Percentiles rank a stretch among this genome's conserved stretches.
phyloP scores from a whole-genome alignment of 2,888 invertebrate species.

The Suillia variegata region DNA sequence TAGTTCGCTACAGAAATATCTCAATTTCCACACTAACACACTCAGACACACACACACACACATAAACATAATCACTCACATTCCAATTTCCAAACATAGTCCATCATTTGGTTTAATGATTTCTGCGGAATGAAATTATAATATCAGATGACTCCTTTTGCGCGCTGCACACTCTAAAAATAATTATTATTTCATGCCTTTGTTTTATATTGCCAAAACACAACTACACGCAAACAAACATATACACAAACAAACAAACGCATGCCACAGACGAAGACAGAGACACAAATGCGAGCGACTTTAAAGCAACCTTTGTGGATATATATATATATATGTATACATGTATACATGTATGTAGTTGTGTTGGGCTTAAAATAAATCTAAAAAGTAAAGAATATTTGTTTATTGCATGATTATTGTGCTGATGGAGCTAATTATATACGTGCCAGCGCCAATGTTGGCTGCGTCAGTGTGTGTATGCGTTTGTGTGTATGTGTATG shows the following conservation, averaged over 20 bases:
- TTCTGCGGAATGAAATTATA: not conserved
- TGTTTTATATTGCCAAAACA: too few species aligned
- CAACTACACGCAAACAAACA: not conserved
- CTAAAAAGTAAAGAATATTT: slow-evolving; percentile 26
- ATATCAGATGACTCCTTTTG: slow-evolving; percentile 6
- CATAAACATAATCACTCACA: too few species aligned
- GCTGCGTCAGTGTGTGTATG: not conserved
- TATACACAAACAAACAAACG: not conserved
- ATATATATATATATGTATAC: too few species aligned
- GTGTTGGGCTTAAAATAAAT: too few species aligned
- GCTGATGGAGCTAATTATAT: slow-evolving; percentile 49
- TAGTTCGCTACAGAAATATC: not conserved
- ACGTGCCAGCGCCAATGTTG: slow-evolving; percentile 31
- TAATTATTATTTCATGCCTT: not conserved
- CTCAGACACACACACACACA: too few species aligned
- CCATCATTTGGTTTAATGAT: slow-evolving; percentile 1
- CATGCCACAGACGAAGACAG: not conserved
- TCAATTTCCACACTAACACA: not conserved
- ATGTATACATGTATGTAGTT: too few species aligned
- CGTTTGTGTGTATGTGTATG: too few species aligned
- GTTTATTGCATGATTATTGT: slow-evolving; percentile 48
- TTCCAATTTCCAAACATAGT: too few species aligned
- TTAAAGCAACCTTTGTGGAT: not conserved
- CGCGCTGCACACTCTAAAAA: not conserved
- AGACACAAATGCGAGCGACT: not conserved